Conservation (phyloP, 2,888 invertebrate species). For the Tetragonisca angustula region DNA sequence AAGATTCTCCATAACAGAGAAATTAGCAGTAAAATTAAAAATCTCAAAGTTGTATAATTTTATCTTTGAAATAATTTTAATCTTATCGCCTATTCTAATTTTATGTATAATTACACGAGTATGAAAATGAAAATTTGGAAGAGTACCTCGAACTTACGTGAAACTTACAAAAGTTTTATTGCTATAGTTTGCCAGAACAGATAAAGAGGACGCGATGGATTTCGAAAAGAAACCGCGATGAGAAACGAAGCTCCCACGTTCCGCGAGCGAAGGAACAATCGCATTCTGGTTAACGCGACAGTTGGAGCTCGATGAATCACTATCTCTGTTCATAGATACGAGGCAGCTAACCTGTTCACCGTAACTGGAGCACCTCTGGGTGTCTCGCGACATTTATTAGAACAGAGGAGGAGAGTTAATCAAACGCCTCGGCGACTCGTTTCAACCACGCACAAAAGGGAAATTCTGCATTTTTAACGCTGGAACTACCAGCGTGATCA, state of each 20-base stretch:
- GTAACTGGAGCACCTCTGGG: constrained; percentile 61
- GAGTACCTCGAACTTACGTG: background rate
- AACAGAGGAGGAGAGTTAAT: constrained; percentile 33
- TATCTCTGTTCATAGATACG: constrained; percentile 35
- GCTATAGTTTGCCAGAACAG: background rate
- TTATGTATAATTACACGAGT: too few species aligned
- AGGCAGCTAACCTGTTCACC: constrained; percentile 53
- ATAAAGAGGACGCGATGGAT: background rate
- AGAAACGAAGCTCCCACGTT: constrained; percentile 38
- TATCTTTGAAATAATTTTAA: too few species aligned
- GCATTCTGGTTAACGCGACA: constrained; percentile 38
- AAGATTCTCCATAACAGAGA: too few species aligned
- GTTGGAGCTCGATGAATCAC: constrained; percentile 54
- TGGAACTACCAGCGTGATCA: too few species aligned
- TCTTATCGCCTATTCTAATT: too few species aligned
- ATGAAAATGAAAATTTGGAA: background rate
- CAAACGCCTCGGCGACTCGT: constrained; percentile 42
- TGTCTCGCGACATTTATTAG: constrained; percentile 44
- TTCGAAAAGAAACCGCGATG: constrained; percentile 2
- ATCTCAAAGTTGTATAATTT: too few species aligned
- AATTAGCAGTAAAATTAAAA: too few species aligned
- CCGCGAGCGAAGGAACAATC: constrained; percentile 35
- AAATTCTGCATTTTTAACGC: background rate
- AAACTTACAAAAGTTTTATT: rapidly evolving
- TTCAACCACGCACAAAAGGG: constrained; percentile 29